Evolutionary conservation across 1,140 invertebrate species (phyloP).

Genomic region (Idris sp.): DNA sequence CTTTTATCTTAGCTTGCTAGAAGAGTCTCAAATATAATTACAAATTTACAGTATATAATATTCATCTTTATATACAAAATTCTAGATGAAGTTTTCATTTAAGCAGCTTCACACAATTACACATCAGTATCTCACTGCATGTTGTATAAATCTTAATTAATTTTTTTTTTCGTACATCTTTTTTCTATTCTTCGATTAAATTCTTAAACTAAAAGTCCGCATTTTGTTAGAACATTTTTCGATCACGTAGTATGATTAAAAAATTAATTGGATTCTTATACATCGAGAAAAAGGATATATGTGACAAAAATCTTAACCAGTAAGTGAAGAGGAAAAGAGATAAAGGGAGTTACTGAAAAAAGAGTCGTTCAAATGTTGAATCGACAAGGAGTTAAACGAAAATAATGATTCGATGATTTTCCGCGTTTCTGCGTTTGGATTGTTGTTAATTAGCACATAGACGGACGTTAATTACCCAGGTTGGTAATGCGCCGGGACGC

Average conservation of each 20-base stretch:
- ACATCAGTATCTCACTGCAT: no score
- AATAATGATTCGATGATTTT: constrained; percentile 56
- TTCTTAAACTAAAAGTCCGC: constrained; percentile 8
- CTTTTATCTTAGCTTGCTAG: no score
- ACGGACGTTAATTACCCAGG: constrained; percentile 62
- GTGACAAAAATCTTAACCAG: constrained; percentile 42
- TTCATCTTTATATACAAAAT: no score
- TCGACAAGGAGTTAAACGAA: constrained; percentile 29
- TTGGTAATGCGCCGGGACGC: constrained; percentile 48
- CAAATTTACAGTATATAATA: no score
- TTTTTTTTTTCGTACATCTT: background rate
- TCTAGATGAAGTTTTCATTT: no score
- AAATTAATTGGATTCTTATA: constrained; percentile 47
- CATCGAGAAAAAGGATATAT: constrained; percentile 16
- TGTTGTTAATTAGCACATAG: constrained; percentile 58
- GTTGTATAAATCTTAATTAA: background rate
- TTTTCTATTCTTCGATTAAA: constrained; percentile 14
- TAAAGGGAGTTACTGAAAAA: constrained; percentile 2
- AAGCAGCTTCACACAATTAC: no score
- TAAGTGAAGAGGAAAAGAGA: background rate
- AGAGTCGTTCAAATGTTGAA: constrained; percentile 7
- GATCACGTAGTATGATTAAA: constrained; percentile 37
- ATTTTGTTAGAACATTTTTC: constrained; percentile 14
- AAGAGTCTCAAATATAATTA: no score
- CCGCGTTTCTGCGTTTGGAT: constrained; percentile 53